phyloP scores from a whole-genome alignment of 2,888 invertebrate species.

The Mythimna loreyi region DNA sequence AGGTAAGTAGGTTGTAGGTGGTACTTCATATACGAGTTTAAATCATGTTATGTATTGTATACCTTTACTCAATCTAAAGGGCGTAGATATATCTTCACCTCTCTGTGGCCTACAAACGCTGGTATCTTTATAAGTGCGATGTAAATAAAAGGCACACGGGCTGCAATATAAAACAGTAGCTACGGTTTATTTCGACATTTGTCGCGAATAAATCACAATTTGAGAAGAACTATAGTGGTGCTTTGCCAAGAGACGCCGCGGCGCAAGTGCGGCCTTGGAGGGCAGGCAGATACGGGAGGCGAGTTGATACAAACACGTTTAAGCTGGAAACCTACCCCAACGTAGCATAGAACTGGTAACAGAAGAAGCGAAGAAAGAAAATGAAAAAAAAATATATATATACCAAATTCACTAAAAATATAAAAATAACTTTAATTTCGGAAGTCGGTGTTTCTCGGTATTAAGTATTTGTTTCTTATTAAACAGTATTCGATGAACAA shows the following conservation, averaged over 20 bases:
- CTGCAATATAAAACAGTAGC: constrained; percentile 73
- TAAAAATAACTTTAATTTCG: no score
- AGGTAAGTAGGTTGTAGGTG: no score
- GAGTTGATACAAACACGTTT: constrained; percentile 1
- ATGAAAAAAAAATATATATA: no score
- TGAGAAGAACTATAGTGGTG: constrained; percentile 82
- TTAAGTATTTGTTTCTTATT: no score
- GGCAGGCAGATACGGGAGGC: background rate
- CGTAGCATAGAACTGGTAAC: background rate
- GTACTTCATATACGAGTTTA: background rate
- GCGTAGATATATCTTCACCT: constrained; percentile 4
- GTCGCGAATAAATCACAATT: constrained; percentile 88
- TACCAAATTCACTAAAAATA: no score
- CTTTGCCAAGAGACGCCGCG: constrained; percentile 77
- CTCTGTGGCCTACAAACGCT: constrained; percentile 21
- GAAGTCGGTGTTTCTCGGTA: no score
- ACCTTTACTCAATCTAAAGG: background rate
- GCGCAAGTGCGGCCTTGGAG: constrained; percentile 47
- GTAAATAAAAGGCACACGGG: constrained; percentile 57
- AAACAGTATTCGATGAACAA: no score
- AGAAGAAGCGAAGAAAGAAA: no score
- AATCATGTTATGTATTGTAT: no score
- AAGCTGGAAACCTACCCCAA: background rate
- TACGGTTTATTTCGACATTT: constrained; percentile 86
- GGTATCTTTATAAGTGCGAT: constrained; percentile 46